Evolutionary conservation across 1,140 invertebrate species (phyloP).

Genomic region (Aphelinus atriplicis): DNA sequence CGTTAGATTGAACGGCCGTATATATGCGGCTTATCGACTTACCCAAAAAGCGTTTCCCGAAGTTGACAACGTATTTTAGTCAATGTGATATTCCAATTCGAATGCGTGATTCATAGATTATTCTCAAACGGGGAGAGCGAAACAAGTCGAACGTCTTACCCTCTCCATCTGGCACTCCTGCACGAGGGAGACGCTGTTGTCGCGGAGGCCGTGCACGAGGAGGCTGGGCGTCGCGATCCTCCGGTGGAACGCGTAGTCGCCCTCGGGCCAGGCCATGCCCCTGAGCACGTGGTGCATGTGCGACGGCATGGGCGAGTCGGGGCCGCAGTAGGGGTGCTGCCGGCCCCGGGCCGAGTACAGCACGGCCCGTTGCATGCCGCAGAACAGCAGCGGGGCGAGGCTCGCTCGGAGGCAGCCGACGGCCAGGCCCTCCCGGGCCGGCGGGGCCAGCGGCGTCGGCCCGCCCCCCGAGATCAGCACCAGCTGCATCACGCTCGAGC

Average conservation of each 20-base stretch:
- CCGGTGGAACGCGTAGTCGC: conserved; percentile 76
- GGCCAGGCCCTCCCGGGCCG: conserved; percentile 64
- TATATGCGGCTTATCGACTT: too few relatives aligned
- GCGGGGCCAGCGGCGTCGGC: conserved; percentile 75
- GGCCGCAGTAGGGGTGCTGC: conserved; percentile 67
- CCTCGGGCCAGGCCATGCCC: conserved; percentile 78
- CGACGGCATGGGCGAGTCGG: conserved; percentile 66
- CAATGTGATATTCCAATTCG: too few relatives aligned
- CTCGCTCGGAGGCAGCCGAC: conserved; percentile 64
- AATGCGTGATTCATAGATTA: too few relatives aligned
- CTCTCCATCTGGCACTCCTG: conserved; percentile 82
- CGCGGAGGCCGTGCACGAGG: conserved; percentile 76
- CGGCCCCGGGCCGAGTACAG: conserved; percentile 70
- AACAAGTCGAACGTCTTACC: conserved; percentile 59
- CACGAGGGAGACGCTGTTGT: conserved; percentile 75
- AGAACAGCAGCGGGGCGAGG: conserved; percentile 67
- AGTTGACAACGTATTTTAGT: too few relatives aligned
- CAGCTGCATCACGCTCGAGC: conserved; percentile 71
- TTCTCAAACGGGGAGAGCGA: too few relatives aligned
- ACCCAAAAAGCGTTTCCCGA: too few relatives aligned
- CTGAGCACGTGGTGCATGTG: conserved; percentile 70
- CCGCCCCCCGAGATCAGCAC: conserved; percentile 78
- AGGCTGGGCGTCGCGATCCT: conserved; percentile 76
- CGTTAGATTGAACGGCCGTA: too few relatives aligned
- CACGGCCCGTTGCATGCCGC: conserved; percentile 65